These are phyloP conservation scores for Chromoteleia sp. DNA, from an alignment of 2,888 invertebrate species.

Conservation along the genomic window DNA sequence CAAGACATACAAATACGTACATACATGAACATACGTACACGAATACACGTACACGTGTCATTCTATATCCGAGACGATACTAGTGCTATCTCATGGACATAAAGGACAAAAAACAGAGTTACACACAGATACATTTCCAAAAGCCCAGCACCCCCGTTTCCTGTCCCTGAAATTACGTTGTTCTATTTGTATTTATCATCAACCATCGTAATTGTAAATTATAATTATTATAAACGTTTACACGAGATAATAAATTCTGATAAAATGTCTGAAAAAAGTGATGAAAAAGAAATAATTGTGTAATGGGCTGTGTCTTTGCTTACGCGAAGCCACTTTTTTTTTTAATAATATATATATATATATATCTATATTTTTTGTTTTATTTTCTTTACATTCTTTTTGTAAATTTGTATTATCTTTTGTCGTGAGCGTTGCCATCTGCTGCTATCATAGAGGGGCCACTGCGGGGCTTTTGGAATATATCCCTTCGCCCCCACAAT, in stretches of 20 bases:
- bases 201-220: constrained; percentile 85
- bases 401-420: neutral
- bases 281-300: constrained; percentile 41
- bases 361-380: constrained; percentile 11
- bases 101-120: constrained; percentile 26
- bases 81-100: constrained; percentile 46
- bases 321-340: constrained; percentile 21
- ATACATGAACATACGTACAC: constrained; percentile 46
- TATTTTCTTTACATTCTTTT: neutral
- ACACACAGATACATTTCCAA: constrained; percentile 62
- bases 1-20: constrained; percentile 4
- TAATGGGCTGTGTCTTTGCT: constrained; percentile 32
- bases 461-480: constrained; percentile 54
- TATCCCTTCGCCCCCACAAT: neutral
- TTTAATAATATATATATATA: too few species aligned
- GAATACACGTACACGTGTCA: constrained; percentile 46
- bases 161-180: constrained; percentile 81
- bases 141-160: constrained; percentile 71
- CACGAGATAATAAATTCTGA: constrained; percentile 85
- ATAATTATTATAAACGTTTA: constrained; percentile 85
- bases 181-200: constrained; percentile 85
- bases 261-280: constrained; percentile 83
- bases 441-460: constrained; percentile 1
- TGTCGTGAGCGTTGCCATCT: constrained; percentile 8
- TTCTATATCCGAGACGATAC: constrained; percentile 48